phyloP scores from a whole-genome alignment of 2,113 vertebrate species.

The Thalassoma bifasciatum region DNA sequence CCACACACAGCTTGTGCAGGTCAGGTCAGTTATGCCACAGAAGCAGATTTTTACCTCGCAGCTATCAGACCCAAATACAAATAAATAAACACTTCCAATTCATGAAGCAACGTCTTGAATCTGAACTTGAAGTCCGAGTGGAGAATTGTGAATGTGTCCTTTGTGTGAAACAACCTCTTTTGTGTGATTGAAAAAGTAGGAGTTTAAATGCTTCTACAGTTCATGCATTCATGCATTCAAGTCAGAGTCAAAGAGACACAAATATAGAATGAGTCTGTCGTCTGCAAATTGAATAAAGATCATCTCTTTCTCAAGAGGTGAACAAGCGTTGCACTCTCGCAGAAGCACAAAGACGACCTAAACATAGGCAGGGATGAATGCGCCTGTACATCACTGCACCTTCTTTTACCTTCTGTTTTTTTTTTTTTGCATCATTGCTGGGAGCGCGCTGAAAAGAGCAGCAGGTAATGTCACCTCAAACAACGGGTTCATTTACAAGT shows the following conservation, averaged over 20 bases:
- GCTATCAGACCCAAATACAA: conserved; percentile 15
- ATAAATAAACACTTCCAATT: conserved; percentile 38
- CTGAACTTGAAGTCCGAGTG: background rate
- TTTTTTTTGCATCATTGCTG: conserved; percentile 6
- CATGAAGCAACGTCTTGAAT: conserved; percentile 11
- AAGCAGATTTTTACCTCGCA: conserved; percentile 33
- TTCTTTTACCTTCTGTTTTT: background rate
- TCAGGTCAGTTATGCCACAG: conserved; percentile 11
- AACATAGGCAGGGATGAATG: conserved; percentile 30
- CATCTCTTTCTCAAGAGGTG: conserved; percentile 37
- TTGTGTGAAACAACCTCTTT: background rate
- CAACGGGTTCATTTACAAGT: conserved; percentile 58
- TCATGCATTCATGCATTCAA: conserved; percentile 1
- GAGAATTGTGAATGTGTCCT: conserved; percentile 2
- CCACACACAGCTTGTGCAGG: conserved; percentile 17
- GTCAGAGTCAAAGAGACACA: conserved; percentile 29
- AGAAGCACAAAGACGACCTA: conserved; percentile 36
- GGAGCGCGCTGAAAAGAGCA: conserved; percentile 20
- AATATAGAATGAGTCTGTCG: conserved; percentile 14
- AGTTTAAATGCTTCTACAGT: background rate
- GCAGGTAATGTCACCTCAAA: conserved; percentile 61
- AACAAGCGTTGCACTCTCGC: conserved; percentile 15
- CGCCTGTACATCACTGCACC: conserved; percentile 6
- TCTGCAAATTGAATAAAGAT: conserved; percentile 53
- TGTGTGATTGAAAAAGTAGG: background rate